A percentile compares a stretch with the other conserved stretches of the same genome.
These are phyloP conservation scores for Nudaria mundana DNA, from an alignment of 2,888 invertebrate genomes.

Conservation along the genomic window DNA sequence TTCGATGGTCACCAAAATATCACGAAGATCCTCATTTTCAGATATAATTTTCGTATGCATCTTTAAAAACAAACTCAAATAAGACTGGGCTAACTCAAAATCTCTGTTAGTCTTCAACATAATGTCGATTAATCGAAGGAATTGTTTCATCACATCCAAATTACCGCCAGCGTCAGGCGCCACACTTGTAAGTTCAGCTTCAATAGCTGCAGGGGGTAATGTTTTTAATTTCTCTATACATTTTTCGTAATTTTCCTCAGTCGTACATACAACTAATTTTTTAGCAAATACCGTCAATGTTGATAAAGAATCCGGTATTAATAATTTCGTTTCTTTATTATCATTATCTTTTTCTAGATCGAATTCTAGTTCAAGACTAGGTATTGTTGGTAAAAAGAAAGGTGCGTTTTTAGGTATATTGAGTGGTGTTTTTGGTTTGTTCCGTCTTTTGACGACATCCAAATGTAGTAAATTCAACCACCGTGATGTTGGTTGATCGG, in stretches of 20 bases:
- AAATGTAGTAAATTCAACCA: conserved; percentile 96
- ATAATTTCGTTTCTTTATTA: conserved; percentile 70
- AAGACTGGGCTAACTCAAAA: conserved; percentile 95
- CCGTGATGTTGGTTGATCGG: conserved; percentile 90
- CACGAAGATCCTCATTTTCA: conserved; percentile 75
- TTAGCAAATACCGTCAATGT: conserved; percentile 87
- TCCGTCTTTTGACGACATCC: conserved; percentile 91
- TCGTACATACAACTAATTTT: conserved; percentile 75
- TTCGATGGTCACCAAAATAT: conserved; percentile 80
- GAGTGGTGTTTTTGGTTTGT: conserved; percentile 93
- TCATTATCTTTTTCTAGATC: conserved; percentile 81
- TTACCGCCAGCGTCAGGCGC: conserved; percentile 88
- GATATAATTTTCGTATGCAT: conserved; percentile 85
- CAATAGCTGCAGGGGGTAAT: conserved; percentile 91
- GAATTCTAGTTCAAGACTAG: conserved; percentile 91
- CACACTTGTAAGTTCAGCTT: conserved; percentile 92
- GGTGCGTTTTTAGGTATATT: conserved; percentile 94
- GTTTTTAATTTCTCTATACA: conserved; percentile 84
- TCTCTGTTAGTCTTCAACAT: conserved; percentile 88
- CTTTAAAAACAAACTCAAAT: conserved; percentile 93
- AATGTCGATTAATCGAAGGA: conserved; percentile 86
- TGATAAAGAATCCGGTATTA: conserved; percentile 80
- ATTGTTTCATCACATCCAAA: conserved; percentile 86
- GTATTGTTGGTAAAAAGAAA: conserved; percentile 96
- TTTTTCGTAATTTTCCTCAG: conserved; percentile 73